Conservation (phyloP, 2,797 vertebrate genomes). For the Lutjanus argentimaculatus region DNA sequence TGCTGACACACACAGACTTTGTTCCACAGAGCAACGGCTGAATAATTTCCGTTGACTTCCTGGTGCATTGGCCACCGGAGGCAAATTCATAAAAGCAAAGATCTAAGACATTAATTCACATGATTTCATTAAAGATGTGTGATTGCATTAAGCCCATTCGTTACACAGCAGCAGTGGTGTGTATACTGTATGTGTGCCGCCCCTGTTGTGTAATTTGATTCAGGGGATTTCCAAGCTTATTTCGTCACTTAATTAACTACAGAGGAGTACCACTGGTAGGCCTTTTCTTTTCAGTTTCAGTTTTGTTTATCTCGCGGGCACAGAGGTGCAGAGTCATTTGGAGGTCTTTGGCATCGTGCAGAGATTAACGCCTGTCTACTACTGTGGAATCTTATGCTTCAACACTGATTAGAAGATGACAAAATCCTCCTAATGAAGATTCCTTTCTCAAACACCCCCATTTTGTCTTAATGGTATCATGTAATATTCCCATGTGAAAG, state of each 20-base stretch:
- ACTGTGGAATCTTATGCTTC: slow-evolving; percentile 40
- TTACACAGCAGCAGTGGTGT: slow-evolving; percentile 56
- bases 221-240: slow-evolving; percentile 75
- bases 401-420: slow-evolving; percentile 55
- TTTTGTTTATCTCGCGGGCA: slow-evolving; percentile 63
- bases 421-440: slow-evolving; percentile 53
- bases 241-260: slow-evolving; percentile 79
- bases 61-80: slow-evolving; percentile 79
- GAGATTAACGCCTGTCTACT: slow-evolving; percentile 41
- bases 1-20: slow-evolving; percentile 80
- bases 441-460: slow-evolving; percentile 31
- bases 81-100: slow-evolving; percentile 83
- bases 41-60: slow-evolving; percentile 83
- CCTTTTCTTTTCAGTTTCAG: slow-evolving; percentile 38
- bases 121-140: slow-evolving; percentile 83
- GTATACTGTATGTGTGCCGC: slow-evolving; percentile 43
- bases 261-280: slow-evolving; percentile 43
- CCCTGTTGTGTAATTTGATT: slow-evolving; percentile 74
- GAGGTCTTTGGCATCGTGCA: slow-evolving; percentile 44
- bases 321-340: slow-evolving; percentile 68
- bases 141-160: slow-evolving; percentile 78
- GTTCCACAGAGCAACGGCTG: slow-evolving; percentile 73
- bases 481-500: slow-evolving; percentile 51
- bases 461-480: slow-evolving; percentile 45
- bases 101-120: slow-evolving; percentile 83